Evolutionary conservation across 1,140 invertebrate genomes (phyloP).

Genomic region (Scaptomyza pallida): DNA sequence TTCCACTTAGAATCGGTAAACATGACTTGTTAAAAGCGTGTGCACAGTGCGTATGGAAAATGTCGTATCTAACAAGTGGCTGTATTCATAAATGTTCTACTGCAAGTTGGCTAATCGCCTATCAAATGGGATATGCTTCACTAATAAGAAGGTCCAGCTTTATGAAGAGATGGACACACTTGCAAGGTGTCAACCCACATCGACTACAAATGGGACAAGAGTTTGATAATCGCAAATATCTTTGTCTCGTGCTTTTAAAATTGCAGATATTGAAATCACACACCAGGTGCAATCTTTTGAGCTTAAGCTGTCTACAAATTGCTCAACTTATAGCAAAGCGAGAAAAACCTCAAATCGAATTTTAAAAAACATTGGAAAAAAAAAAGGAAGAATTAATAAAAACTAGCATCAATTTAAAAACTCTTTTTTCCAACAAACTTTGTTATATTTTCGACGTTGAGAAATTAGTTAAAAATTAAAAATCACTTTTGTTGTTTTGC

Average conservation of each 20-base stretch:
- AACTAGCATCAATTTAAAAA: no score
- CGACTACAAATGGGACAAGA: conserved; percentile 46
- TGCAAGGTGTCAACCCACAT: conserved; percentile 29
- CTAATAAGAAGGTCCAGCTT: no score
- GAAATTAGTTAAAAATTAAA: neutral
- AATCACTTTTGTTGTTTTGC: neutral
- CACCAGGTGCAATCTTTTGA: conserved; percentile 6
- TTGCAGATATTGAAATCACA: conserved; percentile 25
- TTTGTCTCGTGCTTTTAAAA: conserved; percentile 30
- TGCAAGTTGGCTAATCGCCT: conserved; percentile 25
- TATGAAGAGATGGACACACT: conserved; percentile 1
- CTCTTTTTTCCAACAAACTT: no score
- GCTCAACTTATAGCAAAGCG: neutral
- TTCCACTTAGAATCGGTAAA: conserved; percentile 36
- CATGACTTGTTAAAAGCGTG: conserved; percentile 49
- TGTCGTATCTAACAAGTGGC: conserved; percentile 61
- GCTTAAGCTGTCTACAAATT: conserved; percentile 8
- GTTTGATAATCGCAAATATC: conserved; percentile 44
- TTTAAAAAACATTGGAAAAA: no score
- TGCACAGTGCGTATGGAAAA: conserved; percentile 60
- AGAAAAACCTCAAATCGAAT: no score
- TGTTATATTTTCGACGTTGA: no score
- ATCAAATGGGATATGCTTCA: no score
- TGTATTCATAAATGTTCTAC: conserved; percentile 28
- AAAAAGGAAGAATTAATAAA: no score